Evolutionary conservation across 2,797 vertebrate species (phyloP), one percentile per base, ranked within the genome.

Genomic region (Myripristis murdjan): DNA sequence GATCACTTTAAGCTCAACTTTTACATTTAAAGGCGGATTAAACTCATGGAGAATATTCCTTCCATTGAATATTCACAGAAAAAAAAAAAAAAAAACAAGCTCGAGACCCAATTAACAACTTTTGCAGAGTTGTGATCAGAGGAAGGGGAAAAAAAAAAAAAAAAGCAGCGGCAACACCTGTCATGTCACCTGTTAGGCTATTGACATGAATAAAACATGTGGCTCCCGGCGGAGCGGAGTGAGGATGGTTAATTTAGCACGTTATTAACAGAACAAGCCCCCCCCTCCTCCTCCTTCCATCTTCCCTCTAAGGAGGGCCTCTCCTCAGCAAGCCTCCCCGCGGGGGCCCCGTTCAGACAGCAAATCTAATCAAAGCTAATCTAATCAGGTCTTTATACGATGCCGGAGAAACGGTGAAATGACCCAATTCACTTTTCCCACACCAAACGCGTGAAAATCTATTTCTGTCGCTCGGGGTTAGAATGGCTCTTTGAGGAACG

Each of bases 121-220:
- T 86, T 71, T 43, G 65, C 9, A 0, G 54, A 82, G 81, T 55
- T 82, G 86, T 70, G 79, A 87, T 83, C 26, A 73, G 76, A 79
- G 48, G 28, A 23, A 23, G 53, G n/a, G n/a, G n/a, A n/a, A n/a
- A n/a, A n/a, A n/a, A n/a, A n/a, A n/a, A n/a, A n/a, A 33, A n/a
- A 68, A 41, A 62, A 51, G 22, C 66, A 68, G 68, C 64, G 10
- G 37, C 58, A 86, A 83, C 90, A 91, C 83, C 88, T 89, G 87
- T 84, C 84, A 81, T 44, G 49, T 90, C 85, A 81, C 90, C 89
- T 91, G 89, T 81, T 86, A 57, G 54, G 70, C 85, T 78, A 48
- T 43, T 74, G 72, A 66, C 76, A 89, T 91, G 87, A 91, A 93
- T 89, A 87, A 92, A 89, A 85, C 79, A 89, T 89, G 87, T 62